Evolutionary conservation across 2,797 vertebrate species (phyloP), one percentile per base, ranked within the genome.

Genomic region (Pangasius djambal): DNA sequence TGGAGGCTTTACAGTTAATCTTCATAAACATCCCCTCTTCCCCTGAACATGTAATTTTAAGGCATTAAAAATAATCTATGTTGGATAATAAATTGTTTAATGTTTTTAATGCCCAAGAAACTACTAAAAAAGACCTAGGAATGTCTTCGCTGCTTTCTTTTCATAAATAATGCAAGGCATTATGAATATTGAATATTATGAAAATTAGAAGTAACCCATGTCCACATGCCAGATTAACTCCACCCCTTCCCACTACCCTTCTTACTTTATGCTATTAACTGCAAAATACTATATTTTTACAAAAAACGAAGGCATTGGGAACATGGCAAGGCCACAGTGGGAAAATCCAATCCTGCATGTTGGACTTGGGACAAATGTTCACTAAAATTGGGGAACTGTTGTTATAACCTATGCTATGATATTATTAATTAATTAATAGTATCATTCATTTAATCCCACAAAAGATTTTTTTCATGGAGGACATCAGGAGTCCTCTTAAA

Each of bases 61-160:
- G 37, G 48, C 65, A 70, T 85, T 85, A 72, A 85, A 85, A 55
- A 70, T 70, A 72, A 34, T 85, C 44, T 85, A 52, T 52, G n/a
- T 48, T 69, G 10, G 48, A 85, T 69, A 85, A 85, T 70, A 85
- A 69, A 70, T 70, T 52, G 28, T 69, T 72, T 72, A 20, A 55
- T 85, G 31, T 55, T 55, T 83, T 72, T 85, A 85, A 85, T 85
- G 31, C 83, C 67, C n/a, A 70, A 55, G 65, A 70, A 85, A 37
- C 83, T 25, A 70, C 31, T 85, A 70, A 85, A 85, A 85, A 69
- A 85, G 48, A 37, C 83, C 0, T 31, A 65, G 20, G 50, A 84
- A 84, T 50, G 13, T 67, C n/a, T 55, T 12, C 0, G 9, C 37
- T 85, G n/a, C 10, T 37, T 85, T 85, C 12, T 85, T 25, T 25